Evolutionary conservation across 2,797 vertebrate genomes (phyloP).

Genomic region (Cyclopterus lumpus): DNA sequence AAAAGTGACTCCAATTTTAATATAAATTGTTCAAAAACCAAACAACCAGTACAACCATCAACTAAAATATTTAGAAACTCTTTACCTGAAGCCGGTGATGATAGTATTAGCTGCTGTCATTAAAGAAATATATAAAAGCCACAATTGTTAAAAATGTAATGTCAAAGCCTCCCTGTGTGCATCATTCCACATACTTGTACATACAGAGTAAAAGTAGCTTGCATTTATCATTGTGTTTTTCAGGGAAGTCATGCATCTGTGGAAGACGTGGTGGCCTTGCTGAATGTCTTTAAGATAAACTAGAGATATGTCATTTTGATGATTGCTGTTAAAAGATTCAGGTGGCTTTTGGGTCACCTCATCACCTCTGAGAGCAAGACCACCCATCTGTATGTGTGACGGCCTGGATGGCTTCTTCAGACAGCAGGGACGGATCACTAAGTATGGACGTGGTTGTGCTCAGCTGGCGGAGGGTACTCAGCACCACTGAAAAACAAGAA

Average conservation of each 20-base stretch:
- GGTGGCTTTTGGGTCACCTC: conserved; percentile 9
- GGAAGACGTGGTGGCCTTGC: conserved; percentile 41
- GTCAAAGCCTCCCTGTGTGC: conserved; percentile 1
- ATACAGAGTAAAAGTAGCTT: background rate
- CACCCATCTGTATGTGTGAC: conserved; percentile 81
- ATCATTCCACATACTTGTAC: background rate
- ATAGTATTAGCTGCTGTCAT: conserved; percentile 9
- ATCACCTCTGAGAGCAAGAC: conserved; percentile 30
- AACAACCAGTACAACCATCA: conserved; percentile 37
- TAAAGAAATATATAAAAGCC: conserved; percentile 22
- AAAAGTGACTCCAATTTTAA: conserved; percentile 36
- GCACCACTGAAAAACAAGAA: conserved; percentile 84
- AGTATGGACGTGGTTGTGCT: conserved; percentile 93
- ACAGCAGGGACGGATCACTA: conserved; percentile 87
- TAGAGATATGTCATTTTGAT: conserved; percentile 20
- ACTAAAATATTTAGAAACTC: conserved; percentile 20
- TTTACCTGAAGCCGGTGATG: conserved; percentile 2
- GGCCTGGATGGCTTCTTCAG: conserved; percentile 88
- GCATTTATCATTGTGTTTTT: background rate
- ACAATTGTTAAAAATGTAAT: background rate
- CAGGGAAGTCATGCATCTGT: conserved; percentile 5
- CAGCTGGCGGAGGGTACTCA: conserved; percentile 90
- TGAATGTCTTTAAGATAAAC: conserved; percentile 23
- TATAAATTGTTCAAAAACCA: conserved; percentile 41
- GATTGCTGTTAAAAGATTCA: conserved; percentile 10